Percentiles rank a stretch among this genome's conserved stretches.
phyloP scores from a whole-genome alignment of 2,888 invertebrate species.

The Hyalella azteca region DNA sequence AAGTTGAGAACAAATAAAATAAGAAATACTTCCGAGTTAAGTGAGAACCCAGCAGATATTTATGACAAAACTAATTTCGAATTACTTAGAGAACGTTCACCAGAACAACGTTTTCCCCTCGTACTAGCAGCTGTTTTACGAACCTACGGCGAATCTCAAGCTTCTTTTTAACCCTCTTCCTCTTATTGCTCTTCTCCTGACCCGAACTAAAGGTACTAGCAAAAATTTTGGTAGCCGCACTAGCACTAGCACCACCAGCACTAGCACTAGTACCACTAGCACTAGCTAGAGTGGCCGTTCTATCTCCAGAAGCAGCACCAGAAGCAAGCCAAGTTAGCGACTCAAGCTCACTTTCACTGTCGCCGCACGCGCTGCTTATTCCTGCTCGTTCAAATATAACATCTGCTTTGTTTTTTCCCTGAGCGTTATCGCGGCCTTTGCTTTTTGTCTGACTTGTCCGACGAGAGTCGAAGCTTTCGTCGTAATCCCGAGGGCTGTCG shows the following conservation, averaged over 20 bases:
- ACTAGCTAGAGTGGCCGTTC: no score
- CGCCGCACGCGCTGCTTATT: background rate
- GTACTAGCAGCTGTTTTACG: slow-evolving; percentile 36
- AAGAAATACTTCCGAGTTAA: no score
- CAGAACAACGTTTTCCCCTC: slow-evolving; percentile 40
- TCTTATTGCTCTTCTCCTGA: background rate
- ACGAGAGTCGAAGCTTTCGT: slow-evolving; percentile 13
- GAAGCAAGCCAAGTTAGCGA: background rate
- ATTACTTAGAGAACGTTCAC: no score
- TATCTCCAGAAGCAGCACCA: slow-evolving; percentile 7
- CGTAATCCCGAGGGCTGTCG: background rate
- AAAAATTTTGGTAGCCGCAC: background rate
- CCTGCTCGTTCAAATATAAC: background rate
- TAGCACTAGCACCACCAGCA: background rate
- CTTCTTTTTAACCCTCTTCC: slow-evolving; percentile 26
- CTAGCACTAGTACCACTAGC: no score
- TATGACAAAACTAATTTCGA: no score
- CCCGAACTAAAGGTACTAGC: no score
- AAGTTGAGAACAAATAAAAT: no score
- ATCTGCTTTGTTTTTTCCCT: background rate
- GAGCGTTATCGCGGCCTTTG: background rate
- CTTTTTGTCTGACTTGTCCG: background rate
- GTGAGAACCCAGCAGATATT: no score
- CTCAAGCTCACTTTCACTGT: slow-evolving; percentile 14
- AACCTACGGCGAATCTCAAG: slow-evolving; percentile 26